Evolutionary conservation across 64 coral and sea anemone species (phyloP).

Genomic region (Montipora efflorescens): DNA sequence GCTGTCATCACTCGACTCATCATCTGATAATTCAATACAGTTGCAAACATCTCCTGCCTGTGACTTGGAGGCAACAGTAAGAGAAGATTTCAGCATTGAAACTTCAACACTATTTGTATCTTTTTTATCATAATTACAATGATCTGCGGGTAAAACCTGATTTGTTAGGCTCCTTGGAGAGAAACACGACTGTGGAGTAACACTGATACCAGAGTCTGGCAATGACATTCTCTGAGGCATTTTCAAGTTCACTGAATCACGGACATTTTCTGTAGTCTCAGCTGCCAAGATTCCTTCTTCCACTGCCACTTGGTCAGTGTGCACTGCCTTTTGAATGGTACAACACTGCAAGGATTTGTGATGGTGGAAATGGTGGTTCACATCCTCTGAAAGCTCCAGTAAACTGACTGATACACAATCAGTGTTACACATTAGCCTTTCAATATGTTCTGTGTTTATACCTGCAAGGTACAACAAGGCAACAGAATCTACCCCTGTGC

Average conservation of each 20-base stretch:
- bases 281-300: not conserved
- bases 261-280: not conserved
- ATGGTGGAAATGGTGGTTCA: not conserved
- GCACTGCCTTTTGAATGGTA: not conserved
- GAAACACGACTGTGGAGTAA: not conserved
- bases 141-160: not conserved
- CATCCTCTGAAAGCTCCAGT: not conserved
- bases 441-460: constrained; percentile 37
- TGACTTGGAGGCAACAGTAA: not conserved
- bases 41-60: not conserved
- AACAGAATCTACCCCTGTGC: constrained; percentile 71
- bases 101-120: not conserved
- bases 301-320: not conserved
- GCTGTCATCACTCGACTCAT: not conserved
- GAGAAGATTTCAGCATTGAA: not conserved
- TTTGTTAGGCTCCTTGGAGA: not conserved
- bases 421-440: not conserved
- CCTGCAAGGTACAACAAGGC: constrained; percentile 81
- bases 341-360: not conserved
- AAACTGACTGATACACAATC: not conserved
- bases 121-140: not conserved
- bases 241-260: not conserved
- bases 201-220: not conserved
- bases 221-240: no score
- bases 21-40: not conserved